Base-by-base conservation (phyloP, 92 coral and sea anemone genomes). In the Phenganax stokvisi region DNA sequence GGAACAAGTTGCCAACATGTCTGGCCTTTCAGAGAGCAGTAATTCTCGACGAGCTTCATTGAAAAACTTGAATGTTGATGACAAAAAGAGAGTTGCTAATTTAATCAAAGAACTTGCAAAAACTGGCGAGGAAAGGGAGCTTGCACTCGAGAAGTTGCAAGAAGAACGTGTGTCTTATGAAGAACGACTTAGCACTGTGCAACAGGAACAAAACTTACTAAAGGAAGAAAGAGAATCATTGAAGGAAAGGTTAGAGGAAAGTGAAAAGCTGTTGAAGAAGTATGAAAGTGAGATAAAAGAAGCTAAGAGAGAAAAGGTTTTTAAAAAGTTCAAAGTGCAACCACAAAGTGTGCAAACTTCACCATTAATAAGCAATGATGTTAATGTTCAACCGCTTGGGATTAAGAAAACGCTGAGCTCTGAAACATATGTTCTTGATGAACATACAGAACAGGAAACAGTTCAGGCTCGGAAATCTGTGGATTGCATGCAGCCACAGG, bases 81-180 rank as follows among this genome's bases (percentile, higher is more conserved):
- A 96, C 84, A 96, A 96, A 84, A 89, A 88, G 82, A 87, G 99
- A 69, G 91, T 96, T 63, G 99, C 99, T 16, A 96, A 96, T 84
- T 80, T 96, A 44, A 93, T 94, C 44, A 94, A 91, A 79, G 98
- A 94, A 83, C 87, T 94, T 53, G 98, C 97, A 27, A 92, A 85
- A 68, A 92, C 92, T 13, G 98, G 98, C 0, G 98, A 94, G 86
- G 98, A 94, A 54, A 79, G 96, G 64, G 91, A 90, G 75, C 56
- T 84, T 17, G 98, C 97, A 3, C 84, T 92, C 12, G 81, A 90
- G 12, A 93, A 84, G 63, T 89, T 94, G 1, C 85, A 87, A 60
- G 89, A 84, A 79, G 98, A 94, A 79, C 89, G 98, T 72, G 72
- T 68, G 31, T 97, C 98, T 13, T 94, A 90, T 92, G 98, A 94